Conservation (phyloP, 2,888 invertebrate species). For the Nephrocerus scutellatus region DNA sequence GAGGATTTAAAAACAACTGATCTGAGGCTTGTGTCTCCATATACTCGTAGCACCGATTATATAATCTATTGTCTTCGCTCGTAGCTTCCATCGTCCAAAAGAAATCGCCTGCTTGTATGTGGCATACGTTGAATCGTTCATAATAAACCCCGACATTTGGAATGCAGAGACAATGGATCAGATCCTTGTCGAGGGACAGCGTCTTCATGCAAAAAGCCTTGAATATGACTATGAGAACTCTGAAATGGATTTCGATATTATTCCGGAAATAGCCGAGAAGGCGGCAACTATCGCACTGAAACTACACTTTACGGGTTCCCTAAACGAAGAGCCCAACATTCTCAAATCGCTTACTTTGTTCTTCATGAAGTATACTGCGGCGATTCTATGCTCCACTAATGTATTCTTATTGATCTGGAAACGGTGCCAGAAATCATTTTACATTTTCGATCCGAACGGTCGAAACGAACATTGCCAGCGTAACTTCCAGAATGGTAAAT, state of each 20-base stretch:
- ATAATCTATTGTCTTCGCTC: constrained; percentile 11
- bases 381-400: constrained; percentile 32
- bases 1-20: neutral
- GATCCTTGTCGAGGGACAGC: constrained; percentile 32
- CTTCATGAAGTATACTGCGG: constrained; percentile 35
- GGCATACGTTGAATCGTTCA: constrained; percentile 39
- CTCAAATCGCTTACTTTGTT: constrained; percentile 35
- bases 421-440: constrained; percentile 50
- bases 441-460: constrained; percentile 57
- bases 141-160: constrained; percentile 39
- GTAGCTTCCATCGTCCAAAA: constrained; percentile 29
- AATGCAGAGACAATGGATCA: constrained; percentile 32
- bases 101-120: constrained; percentile 37
- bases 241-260: constrained; percentile 34
- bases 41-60: neutral
- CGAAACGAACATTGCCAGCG: constrained; percentile 32
- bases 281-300: constrained; percentile 32
- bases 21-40: neutral
- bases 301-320: constrained; percentile 31
- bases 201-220: constrained; percentile 28
- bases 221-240: constrained; percentile 29
- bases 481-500: constrained; percentile 47
- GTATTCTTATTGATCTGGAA: constrained; percentile 48
- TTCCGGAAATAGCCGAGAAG: constrained; percentile 35
- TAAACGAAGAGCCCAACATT: constrained; percentile 36